Evolutionary conservation across 1,140 invertebrate genomes (phyloP).

Genomic region (Aphaenogaster floridana): DNA sequence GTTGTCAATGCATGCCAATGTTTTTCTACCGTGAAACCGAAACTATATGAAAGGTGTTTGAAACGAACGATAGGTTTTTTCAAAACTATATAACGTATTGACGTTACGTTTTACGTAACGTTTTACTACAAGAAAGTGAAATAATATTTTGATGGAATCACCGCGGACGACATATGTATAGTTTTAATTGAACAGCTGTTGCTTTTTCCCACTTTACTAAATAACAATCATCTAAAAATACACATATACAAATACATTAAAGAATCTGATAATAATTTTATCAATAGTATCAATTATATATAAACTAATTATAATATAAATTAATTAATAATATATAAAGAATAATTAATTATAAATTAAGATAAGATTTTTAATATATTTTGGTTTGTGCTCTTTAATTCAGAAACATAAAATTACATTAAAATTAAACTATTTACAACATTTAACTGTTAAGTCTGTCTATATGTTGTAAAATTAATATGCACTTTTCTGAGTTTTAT

Average conservation of each 20-base stretch:
- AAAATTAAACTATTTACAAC: background rate
- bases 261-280: background rate
- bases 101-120: background rate
- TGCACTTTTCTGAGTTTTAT: background rate
- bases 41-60: conserved; percentile 5
- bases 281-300: background rate
- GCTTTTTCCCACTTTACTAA: background rate
- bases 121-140: background rate
- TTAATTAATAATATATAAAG: background rate
- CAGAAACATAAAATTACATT: background rate
- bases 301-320: background rate
- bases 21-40: background rate
- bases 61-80: background rate
- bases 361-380: background rate
- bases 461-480: background rate
- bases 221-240: background rate
- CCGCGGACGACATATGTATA: background rate
- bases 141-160: conserved; percentile 14
- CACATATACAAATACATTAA: background rate
- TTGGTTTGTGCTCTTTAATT: background rate
- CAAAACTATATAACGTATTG: background rate
- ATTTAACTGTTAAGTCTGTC: background rate
- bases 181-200: background rate
- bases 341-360: background rate
- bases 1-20: conserved; percentile 3